phyloP scores from a whole-genome alignment of 1,140 invertebrate species.

The Dreissena rostriformis region DNA sequence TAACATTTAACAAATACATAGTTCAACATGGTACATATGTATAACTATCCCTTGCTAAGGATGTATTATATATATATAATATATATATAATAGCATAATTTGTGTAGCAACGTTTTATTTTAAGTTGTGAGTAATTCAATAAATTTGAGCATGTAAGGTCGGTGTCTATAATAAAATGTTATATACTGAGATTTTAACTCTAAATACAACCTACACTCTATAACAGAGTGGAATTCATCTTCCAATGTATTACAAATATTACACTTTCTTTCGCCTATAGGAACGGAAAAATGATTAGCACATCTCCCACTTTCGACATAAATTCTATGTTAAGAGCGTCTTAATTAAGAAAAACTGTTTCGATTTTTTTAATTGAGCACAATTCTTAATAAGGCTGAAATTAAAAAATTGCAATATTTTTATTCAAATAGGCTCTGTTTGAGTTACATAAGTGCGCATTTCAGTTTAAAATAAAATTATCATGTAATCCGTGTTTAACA shows the following conservation, averaged over 20 bases:
- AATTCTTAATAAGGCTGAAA: constrained; percentile 7
- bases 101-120: neutral
- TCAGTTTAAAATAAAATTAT: constrained; percentile 15
- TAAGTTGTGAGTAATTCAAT: neutral
- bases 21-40: too few relatives aligned
- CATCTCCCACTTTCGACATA: constrained; percentile 10
- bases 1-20: too few relatives aligned
- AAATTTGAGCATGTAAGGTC: neutral
- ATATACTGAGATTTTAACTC: neutral
- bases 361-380: constrained; percentile 1
- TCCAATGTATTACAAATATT: neutral
- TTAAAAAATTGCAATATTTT: neutral
- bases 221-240: constrained; percentile 2
- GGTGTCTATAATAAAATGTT: neutral
- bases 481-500: constrained; percentile 1
- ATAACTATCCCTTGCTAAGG: too few relatives aligned
- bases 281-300: neutral
- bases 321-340: neutral
- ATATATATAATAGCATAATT: constrained; percentile 2
- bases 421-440: constrained; percentile 23
- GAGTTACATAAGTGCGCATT: neutral
- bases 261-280: constrained; percentile 4
- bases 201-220: neutral
- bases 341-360: neutral
- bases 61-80: neutral